phyloP scores from a whole-genome alignment of 2,797 vertebrate species.

The Pteronotus mesoamericanus region DNA sequence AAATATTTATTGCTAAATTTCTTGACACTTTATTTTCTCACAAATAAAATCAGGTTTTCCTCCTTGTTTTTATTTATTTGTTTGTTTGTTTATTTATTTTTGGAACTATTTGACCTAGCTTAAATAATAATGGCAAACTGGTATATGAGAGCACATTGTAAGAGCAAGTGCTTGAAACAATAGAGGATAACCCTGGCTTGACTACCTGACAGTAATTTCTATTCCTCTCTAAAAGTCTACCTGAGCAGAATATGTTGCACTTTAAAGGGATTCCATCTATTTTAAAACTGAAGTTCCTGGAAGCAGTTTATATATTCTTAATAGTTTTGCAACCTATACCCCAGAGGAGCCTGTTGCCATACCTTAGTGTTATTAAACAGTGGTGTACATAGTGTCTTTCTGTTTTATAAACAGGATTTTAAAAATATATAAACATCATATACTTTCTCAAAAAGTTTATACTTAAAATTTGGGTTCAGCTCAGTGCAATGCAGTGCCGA shows the following conservation, averaged over 20 bases:
- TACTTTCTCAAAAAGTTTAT: slow-evolving; percentile 2
- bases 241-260: background rate
- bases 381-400: background rate
- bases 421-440: background rate
- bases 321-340: slow-evolving; percentile 3
- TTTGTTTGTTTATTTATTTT: background rate
- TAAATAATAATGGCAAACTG: background rate
- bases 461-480: slow-evolving; percentile 12
- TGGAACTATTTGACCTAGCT: slow-evolving; percentile 8
- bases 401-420: slow-evolving; percentile 11
- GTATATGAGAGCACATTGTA: slow-evolving; percentile 18
- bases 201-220: background rate
- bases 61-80: background rate
- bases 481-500: background rate
- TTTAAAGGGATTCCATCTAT: slow-evolving; percentile 13
- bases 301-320: slow-evolving; percentile 11
- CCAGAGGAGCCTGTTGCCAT: background rate
- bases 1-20: background rate
- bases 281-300: slow-evolving; percentile 35
- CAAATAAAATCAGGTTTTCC: background rate
- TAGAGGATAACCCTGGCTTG: slow-evolving; percentile 8
- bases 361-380: background rate
- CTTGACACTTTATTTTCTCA: background rate
- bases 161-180: slow-evolving; percentile 38
- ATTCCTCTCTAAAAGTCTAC: background rate